phyloP scores from a whole-genome alignment of 2,113 vertebrate genomes.

The Thomomys bottae region DNA sequence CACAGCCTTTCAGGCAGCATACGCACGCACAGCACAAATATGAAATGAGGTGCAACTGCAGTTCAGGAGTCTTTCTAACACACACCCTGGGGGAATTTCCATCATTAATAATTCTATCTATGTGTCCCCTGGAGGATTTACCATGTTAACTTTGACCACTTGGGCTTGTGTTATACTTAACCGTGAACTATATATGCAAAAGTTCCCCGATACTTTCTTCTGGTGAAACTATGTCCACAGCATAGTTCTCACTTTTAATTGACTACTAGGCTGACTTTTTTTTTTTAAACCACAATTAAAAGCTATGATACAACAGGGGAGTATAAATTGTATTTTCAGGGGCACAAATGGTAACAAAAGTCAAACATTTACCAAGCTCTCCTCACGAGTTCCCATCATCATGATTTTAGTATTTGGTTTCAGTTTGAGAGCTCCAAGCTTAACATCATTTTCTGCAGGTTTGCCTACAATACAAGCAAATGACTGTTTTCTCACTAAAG shows the following conservation, averaged over 20 bases:
- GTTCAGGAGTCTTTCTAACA: constrained; percentile 31
- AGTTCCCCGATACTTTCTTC: constrained; percentile 24
- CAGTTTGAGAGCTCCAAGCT: constrained; percentile 96
- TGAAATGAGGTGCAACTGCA: constrained; percentile 19
- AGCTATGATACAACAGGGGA: constrained; percentile 33
- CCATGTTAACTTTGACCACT: constrained; percentile 9
- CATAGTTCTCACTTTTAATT: constrained; percentile 31
- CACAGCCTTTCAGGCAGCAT: background rate
- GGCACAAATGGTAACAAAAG: constrained; percentile 76
- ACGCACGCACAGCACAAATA: constrained; percentile 23
- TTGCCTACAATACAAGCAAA: constrained; percentile 90
- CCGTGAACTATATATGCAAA: constrained; percentile 27
- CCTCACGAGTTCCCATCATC: constrained; percentile 99
- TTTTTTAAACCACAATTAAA: constrained; percentile 63
- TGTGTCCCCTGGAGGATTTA: background rate
- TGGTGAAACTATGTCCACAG: constrained; percentile 19
- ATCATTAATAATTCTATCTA: background rate
- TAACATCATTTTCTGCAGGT: constrained; percentile 96
- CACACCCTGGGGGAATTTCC: background rate
- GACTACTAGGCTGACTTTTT: constrained; percentile 33
- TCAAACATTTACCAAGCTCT: constrained; percentile 93
- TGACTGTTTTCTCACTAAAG: constrained; percentile 72
- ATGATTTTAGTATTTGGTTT: constrained; percentile 99
- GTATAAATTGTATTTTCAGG: constrained; percentile 62
- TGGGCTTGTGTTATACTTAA: constrained; percentile 42